Conservation (phyloP, 2,888 invertebrate genomes). For the Caenorhabditis imperialis region DNA sequence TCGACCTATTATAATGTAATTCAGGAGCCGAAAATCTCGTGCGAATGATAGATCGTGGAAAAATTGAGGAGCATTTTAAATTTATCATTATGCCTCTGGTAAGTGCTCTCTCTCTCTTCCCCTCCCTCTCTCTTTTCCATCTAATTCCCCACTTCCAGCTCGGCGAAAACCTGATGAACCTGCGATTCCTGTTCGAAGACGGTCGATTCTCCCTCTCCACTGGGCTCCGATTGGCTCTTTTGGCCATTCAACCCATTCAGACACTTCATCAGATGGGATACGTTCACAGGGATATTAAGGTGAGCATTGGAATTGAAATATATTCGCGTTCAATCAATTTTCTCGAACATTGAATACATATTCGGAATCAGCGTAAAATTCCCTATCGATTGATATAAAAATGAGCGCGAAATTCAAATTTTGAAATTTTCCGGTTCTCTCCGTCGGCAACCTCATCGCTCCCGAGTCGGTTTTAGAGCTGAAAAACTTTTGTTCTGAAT, state of each 20-base stretch:
- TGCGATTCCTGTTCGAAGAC: constrained; percentile 72
- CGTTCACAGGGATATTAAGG: constrained; percentile 72
- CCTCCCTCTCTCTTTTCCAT: background rate
- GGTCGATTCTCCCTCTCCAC: constrained; percentile 75
- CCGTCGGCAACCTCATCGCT: too few species aligned
- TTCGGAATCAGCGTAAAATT: too few species aligned
- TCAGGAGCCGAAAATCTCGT: constrained; percentile 62
- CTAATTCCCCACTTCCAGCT: constrained; percentile 60
- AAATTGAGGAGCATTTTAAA: constrained; percentile 71
- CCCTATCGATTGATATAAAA: too few species aligned
- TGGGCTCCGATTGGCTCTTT: constrained; percentile 68
- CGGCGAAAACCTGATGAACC: constrained; percentile 73
- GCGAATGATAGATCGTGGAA: constrained; percentile 74
- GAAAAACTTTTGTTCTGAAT: too few species aligned
- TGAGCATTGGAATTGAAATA: too few species aligned
- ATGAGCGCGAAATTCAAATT: too few species aligned
- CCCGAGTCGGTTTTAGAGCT: too few species aligned
- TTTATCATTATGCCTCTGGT: constrained; percentile 69
- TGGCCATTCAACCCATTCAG: constrained; percentile 70
- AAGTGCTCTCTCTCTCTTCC: constrained; percentile 1
- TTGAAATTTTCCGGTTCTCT: too few species aligned
- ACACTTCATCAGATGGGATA: constrained; percentile 72
- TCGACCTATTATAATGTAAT: background rate
- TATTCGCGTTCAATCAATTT: too few species aligned
- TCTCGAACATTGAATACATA: too few species aligned